Evolutionary conservation across 2,888 invertebrate species (phyloP), one percentile per base, ranked within the genome.

Genomic region (Machimus atricapillus): DNA sequence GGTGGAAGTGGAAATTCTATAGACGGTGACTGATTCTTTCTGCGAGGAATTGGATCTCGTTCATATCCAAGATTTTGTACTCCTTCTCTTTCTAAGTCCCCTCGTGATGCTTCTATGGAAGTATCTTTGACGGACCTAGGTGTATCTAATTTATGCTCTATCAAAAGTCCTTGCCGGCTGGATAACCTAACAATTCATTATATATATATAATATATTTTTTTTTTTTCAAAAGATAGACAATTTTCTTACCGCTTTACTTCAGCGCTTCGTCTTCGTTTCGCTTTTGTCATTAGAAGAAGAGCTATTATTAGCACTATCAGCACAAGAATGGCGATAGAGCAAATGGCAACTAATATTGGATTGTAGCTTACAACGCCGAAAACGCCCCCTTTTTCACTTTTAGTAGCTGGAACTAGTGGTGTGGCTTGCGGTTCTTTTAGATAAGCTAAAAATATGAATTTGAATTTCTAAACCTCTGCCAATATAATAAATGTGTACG

Each of bases 401-500:
- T 91, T 91, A 0, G 91, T 91, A 6, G 92, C 92, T 0, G 93
- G 93, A 0, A 92, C 92, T 87, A 93, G 88, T 1, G 93, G 92
- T 6, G 93, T 93, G 3, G 93, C 93, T 19, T 91, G 92, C 0
- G 93, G 93, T 43, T 93, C 93, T 27, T 91, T 90, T 0, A 93
- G 89, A 58, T 93, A 93, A 1, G 93, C 93, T 93, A 82, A 0
- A 88, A 89, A 56, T 66, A 66, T 23, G 14, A 7, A 9, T n/a
- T 16, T 76, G 1, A 76, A 76, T 6, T 23, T 27, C 19, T 23
- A 46, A 87, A 23, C 14, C n/a, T 85, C 19, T 52, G 34, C 56
- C 9, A 77, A 14, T 31, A 16, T 23, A 9, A 16, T 19, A 78
- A 79, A 27, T 58, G 94, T 95, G 95, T 94, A 97, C 97, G 97